A percentile compares a stretch with the other conserved stretches of the same genome.
phyloP scores from a whole-genome alignment of 2,888 invertebrate species.

The Campoplex capitator region DNA sequence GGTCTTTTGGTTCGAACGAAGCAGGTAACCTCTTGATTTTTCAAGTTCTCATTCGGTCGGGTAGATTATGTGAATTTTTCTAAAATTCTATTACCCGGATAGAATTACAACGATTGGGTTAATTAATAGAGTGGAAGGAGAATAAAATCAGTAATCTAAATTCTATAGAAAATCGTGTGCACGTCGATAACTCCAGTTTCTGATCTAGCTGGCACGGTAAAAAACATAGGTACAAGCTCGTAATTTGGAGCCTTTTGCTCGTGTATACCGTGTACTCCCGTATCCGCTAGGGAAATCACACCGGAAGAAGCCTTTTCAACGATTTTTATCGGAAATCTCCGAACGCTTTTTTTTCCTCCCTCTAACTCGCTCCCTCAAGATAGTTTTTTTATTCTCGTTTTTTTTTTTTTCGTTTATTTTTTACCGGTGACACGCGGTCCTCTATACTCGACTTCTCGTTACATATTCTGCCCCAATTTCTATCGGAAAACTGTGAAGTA shows the following conservation, averaged over 20 bases:
- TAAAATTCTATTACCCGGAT: not conserved
- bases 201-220: conserved; percentile 1
- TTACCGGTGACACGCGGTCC: conserved; percentile 41
- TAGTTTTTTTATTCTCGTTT: conserved; percentile 19
- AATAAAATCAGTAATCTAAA: not conserved
- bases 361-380: conserved; percentile 17
- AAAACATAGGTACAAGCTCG: conserved; percentile 8
- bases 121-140: not conserved
- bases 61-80: not conserved
- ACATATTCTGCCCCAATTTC: conserved; percentile 47
- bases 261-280: conserved; percentile 11
- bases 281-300: conserved; percentile 63
- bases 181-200: not conserved
- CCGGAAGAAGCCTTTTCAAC: conserved; percentile 60
- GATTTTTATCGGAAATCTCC: conserved; percentile 73
- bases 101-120: not conserved
- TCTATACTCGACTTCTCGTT: conserved; percentile 31
- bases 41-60: not conserved
- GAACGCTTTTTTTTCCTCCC: conserved; percentile 36
- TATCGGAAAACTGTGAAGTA: conserved; percentile 7
- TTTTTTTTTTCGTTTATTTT: not conserved
- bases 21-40: too few relatives aligned
- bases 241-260: conserved; percentile 22
- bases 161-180: conserved; percentile 5
- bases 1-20: not conserved